Evolutionary conservation across 2,888 invertebrate genomes (phyloP), one percentile per base, ranked within the genome.

Genomic region (Flabesymbios commensalis): DNA sequence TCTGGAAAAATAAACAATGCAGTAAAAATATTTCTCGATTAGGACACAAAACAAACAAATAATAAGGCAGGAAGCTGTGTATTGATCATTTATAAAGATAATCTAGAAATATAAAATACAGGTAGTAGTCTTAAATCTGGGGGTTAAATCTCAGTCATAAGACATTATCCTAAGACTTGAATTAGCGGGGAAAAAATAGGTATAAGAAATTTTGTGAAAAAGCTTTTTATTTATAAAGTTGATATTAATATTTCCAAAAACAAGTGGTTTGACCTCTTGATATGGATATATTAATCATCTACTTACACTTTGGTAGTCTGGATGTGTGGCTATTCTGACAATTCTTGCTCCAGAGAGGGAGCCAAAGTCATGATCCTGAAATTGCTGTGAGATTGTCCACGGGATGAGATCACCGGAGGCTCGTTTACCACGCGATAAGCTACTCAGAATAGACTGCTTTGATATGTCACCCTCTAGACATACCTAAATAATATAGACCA

Each of bases 351-450:
- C 99, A 48, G 86, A 86, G 52, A 99, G 85, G 59, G 90, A 88
- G 0, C 96, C 94, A 83, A 99, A 99, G 80, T 96, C 91, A 64
- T 88, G 87, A 81, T 99, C 97, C 57, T 94, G 92, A 83, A 90
- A 96, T 79, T 67, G 96, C 77, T 98, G 97, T 3, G 94, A 92
- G 2, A 99, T 86, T 57, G 96, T 97, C 99, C 99, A 99, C 0
- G 99, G 99, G 71, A 99, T 95, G 14, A 99, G 86, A 84, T 99
- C 99, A 0, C 99, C 99, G 4, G 94, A 90, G 0, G 96, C 94
- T 74, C 93, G 88, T 74, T 91, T 90, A 0, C 97, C 97, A 67
- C 92, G 87, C 0, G 90, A 88, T 57, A 97, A 85, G 31, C 90
- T 91, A 75, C 91, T 90, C 2, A 86, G 86, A 1, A 96, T 89